These are phyloP conservation scores for Paralvinella palmiformis DNA, from an alignment of 1,140 invertebrate genomes.

Conservation along the genomic window DNA sequence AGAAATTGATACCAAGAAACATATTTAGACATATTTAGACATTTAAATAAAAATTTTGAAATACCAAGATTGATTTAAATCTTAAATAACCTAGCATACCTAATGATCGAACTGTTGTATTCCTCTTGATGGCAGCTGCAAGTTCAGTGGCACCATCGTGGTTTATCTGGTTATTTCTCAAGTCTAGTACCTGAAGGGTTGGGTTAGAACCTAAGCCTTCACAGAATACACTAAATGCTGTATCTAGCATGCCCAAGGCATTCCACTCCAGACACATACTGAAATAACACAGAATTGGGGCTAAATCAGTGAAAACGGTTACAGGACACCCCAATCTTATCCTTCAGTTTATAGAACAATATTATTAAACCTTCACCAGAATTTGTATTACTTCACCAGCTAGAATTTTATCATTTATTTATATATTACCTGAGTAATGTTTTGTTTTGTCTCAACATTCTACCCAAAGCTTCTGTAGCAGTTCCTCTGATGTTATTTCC, in stretches of 20 bases:
- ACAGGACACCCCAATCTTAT: no score
- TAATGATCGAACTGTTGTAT: conserved; percentile 36
- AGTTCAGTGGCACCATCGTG: conserved; percentile 45
- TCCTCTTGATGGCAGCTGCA: conserved; percentile 37
- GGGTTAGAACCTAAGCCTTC: conserved; percentile 43
- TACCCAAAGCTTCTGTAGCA: conserved; percentile 39
- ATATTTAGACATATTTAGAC: no score
- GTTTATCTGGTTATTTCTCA: conserved; percentile 50
- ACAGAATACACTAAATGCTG: conserved; percentile 46
- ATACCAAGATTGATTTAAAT: no score
- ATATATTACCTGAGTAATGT: conserved; percentile 33
- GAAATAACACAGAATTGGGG: conserved; percentile 12
- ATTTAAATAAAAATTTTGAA: no score
- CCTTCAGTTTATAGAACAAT: not conserved
- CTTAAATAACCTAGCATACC: no score
- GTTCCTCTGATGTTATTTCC: conserved; percentile 47
- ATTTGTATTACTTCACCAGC: no score
- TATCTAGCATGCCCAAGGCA: conserved; percentile 46
- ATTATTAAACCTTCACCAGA: no score
- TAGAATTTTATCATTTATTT: not conserved
- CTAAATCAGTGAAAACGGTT: not conserved
- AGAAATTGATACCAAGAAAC: no score
- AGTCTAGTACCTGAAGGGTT: conserved; percentile 38
- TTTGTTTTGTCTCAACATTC: conserved; percentile 42
- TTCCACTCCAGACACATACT: conserved; percentile 50